These are phyloP conservation scores for Anodontia alba DNA, from an alignment of 2,888 invertebrate species.

Conservation along the genomic window DNA sequence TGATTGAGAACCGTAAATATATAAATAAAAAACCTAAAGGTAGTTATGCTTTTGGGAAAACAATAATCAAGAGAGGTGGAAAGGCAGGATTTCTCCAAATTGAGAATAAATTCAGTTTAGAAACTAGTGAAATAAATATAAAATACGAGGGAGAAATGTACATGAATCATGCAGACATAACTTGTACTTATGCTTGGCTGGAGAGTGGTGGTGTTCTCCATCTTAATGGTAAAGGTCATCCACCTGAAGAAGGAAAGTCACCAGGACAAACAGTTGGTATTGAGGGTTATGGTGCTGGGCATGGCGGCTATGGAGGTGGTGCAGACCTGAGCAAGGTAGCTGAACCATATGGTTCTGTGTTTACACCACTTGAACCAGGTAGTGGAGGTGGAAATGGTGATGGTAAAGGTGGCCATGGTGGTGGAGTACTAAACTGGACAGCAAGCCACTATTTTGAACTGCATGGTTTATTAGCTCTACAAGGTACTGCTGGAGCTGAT, in stretches of 20 bases:
- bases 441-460: constrained; percentile 72
- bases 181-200: constrained; percentile 72
- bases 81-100: constrained; percentile 65
- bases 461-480: constrained; percentile 69
- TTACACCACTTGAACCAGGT: constrained; percentile 62
- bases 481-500: constrained; percentile 66
- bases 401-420: constrained; percentile 72
- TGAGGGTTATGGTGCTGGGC: constrained; percentile 73
- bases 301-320: constrained; percentile 76
- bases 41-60: constrained; percentile 67
- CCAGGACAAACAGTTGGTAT: constrained; percentile 62
- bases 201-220: constrained; percentile 76
- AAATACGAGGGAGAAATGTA: constrained; percentile 72
- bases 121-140: constrained; percentile 69
- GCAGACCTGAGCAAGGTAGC: constrained; percentile 51
- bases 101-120: constrained; percentile 35
- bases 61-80: constrained; percentile 69
- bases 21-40: constrained; percentile 64
- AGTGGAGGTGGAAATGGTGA: constrained; percentile 77
- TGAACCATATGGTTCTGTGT: constrained; percentile 71
- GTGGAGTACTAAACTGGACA: constrained; percentile 73
- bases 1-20: constrained; percentile 66
- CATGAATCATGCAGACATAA: constrained; percentile 75
- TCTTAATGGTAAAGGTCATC: constrained; percentile 70
- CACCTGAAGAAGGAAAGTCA: constrained; percentile 62